phyloP scores from a whole-genome alignment of 2,888 invertebrate genomes.

The Hemicrepidius hirtus region DNA sequence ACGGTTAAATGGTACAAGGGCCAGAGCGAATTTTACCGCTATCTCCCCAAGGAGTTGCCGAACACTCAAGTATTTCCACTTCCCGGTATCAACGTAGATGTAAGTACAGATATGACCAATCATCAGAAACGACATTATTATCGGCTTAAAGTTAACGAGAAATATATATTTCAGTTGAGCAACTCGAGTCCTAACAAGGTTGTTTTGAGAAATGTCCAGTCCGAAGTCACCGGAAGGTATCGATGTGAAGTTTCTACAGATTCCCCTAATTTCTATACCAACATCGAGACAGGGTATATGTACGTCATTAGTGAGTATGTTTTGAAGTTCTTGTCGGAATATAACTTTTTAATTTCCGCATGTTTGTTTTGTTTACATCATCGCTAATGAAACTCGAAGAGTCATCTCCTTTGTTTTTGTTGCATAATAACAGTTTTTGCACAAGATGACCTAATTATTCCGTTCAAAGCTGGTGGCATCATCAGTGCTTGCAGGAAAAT shows the following conservation, averaged over 20 bases:
- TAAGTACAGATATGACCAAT: slow-evolving; percentile 73
- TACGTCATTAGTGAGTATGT: slow-evolving; percentile 83
- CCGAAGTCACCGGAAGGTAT: slow-evolving; percentile 83
- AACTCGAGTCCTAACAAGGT: slow-evolving; percentile 79
- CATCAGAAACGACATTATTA: neutral
- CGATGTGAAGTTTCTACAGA: slow-evolving; percentile 86
- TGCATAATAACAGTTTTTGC: slow-evolving; percentile 4
- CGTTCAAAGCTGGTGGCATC: slow-evolving; percentile 11
- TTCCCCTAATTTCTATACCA: slow-evolving; percentile 82
- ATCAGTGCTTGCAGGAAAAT: slow-evolving; percentile 12
- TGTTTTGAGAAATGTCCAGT: slow-evolving; percentile 81
- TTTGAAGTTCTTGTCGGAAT: slow-evolving; percentile 9
- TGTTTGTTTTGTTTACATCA: slow-evolving; percentile 2
- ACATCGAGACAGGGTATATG: slow-evolving; percentile 79
- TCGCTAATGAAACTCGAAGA: neutral
- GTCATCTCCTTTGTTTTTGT: neutral
- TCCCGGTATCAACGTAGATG: slow-evolving; percentile 82
- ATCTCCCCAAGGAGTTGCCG: slow-evolving; percentile 86
- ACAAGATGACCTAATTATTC: slow-evolving; percentile 11
- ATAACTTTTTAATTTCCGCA: neutral
- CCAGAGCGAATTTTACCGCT: slow-evolving; percentile 85
- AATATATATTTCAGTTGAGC: slow-evolving; percentile 73
- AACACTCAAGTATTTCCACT: slow-evolving; percentile 83
- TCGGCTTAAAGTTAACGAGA: neutral
- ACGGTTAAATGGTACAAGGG: slow-evolving; percentile 90